These are phyloP conservation scores for Barypeithes pellucidus DNA, from an alignment of 2,888 invertebrate species.

Conservation along the genomic window DNA sequence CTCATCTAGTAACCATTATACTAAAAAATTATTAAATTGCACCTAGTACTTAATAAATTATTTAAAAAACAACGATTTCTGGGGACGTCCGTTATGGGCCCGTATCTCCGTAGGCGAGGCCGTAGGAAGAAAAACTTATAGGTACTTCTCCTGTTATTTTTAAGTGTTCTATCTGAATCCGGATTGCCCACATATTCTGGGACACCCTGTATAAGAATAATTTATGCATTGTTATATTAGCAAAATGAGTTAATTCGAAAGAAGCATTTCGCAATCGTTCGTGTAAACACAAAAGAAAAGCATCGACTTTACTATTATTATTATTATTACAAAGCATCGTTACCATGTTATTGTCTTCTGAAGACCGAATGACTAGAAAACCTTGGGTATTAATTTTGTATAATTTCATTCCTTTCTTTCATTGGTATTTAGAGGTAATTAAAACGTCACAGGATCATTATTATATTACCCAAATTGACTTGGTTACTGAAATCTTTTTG, in stretches of 20 bases:
- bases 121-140: too few relatives aligned
- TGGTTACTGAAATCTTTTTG: not conserved
- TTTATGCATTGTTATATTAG: too few relatives aligned
- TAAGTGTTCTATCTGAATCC: too few relatives aligned
- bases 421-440: not conserved
- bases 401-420: not conserved
- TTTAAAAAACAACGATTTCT: too few relatives aligned
- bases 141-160: too few relatives aligned
- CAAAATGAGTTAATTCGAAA: not conserved
- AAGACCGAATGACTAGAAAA: not conserved
- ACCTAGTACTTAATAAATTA: too few relatives aligned
- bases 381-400: constrained; percentile 3
- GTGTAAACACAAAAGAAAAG: constrained; percentile 4
- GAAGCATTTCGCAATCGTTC: not conserved
- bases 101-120: too few relatives aligned
- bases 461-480: not conserved
- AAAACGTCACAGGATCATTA: not conserved
- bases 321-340: not conserved
- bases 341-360: not conserved
- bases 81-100: too few relatives aligned
- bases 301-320: not conserved
- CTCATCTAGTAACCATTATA: too few relatives aligned
- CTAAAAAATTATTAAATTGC: too few relatives aligned
- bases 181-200: too few relatives aligned
- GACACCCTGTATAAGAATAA: too few relatives aligned